Evolutionary conservation across 2,113 vertebrate genomes (phyloP), one percentile per base, ranked within the genome.

Genomic region (Callorhinus ursinus): DNA sequence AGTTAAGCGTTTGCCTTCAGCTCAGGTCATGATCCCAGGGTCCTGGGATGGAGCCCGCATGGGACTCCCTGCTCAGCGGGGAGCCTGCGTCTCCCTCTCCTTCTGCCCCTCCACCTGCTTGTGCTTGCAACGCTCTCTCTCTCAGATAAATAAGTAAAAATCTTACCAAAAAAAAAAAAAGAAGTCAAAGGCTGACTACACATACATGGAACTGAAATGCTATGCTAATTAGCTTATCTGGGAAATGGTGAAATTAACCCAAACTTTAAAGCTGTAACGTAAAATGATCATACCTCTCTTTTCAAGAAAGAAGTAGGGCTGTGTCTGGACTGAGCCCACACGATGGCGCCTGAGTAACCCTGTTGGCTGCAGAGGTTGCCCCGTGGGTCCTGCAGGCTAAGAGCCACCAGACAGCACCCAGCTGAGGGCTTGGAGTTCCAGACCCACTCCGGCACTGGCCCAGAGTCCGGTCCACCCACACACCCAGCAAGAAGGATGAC

Each of bases 401-500:
- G 18, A 46, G 61, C 2, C 9, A 14, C n/a, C 33, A n/a, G n/a
- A 2, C 18, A 9, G 10, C 46, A 28, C 16, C 1, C 0, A 21
- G 6, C 3, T 0, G 7, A 22, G 55, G 42, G 4, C 63, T 77
- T 15, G 2, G 5, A 0, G 24, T 2, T 4, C 5, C 89, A 49
- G 18, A n/a, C 7, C 4, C 1, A 18, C 0, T 22, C 33, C 65
- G 53, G 46, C 46, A 1, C 2, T 1, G 18, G 39, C 21, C 83
- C 16, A 53, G 59, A 12, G 14, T 61, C 51, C 18, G 36, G 53
- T 39, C 53, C 0, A 10, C 7, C 1, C 3, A 0, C 8, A 5
- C 0, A 22, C 96, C 98, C 79, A 99, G 99, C 97, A 99, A 99
- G 15, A 98, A 99, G 93, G 98, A 98, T 91, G 99, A 99, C 88